Percentiles rank a stretch among this genome's conserved stretches.
phyloP scores from a whole-genome alignment of 2,888 invertebrate genomes.

The Mesoligia furuncula region DNA sequence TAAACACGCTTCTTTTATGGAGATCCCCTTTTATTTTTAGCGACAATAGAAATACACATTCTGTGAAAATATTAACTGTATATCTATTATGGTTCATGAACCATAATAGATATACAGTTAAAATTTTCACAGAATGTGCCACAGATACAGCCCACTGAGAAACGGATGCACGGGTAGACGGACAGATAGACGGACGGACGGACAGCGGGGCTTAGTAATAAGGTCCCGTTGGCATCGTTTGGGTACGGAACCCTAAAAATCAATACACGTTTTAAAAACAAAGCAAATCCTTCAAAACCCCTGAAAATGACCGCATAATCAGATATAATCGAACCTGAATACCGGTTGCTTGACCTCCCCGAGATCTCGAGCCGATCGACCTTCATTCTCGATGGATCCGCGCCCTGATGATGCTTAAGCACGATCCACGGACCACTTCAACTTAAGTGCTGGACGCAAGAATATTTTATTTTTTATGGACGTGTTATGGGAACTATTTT shows the following conservation, averaged over 20 bases:
- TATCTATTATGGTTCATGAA: background rate
- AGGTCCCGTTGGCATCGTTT: background rate
- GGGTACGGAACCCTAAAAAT: background rate
- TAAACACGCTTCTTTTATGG: no score
- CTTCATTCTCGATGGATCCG: constrained; percentile 53
- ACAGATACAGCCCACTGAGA: background rate
- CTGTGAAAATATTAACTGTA: background rate
- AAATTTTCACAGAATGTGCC: no score
- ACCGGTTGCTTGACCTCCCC: constrained; percentile 64
- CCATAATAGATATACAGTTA: no score
- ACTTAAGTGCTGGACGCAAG: constrained; percentile 36
- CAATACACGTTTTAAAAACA: background rate
- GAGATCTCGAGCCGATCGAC: constrained; percentile 60
- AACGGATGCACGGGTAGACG: no score
- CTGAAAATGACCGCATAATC: constrained; percentile 48
- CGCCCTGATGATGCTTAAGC: constrained; percentile 61
- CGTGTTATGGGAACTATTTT: constrained; percentile 37
- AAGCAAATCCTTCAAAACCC: constrained; percentile 9
- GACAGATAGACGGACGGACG: background rate
- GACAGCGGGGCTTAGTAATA: background rate
- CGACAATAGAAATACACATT: background rate
- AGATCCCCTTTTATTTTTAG: background rate
- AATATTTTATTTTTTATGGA: constrained; percentile 66
- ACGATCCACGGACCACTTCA: constrained; percentile 61
- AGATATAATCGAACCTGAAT: constrained; percentile 50